Percentiles rank a stretch among this genome's conserved stretches.
These are phyloP conservation scores for Heloderma charlesbogerti DNA, from an alignment of 2,113 vertebrate species.

Conservation along the genomic window DNA sequence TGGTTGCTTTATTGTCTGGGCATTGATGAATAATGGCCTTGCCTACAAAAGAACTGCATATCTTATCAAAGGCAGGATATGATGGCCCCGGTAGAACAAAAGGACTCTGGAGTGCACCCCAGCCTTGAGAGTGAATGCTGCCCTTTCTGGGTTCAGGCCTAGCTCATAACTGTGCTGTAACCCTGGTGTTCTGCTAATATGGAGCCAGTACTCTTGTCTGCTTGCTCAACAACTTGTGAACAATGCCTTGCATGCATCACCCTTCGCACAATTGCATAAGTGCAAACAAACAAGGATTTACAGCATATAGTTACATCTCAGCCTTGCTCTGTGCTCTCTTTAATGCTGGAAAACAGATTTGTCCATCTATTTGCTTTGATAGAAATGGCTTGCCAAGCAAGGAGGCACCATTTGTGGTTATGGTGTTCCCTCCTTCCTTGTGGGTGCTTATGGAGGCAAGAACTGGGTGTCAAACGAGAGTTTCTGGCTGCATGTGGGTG, in stretches of 20 bases:
- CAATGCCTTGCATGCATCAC: neutral
- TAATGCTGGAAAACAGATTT: neutral
- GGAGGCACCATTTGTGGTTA: neutral
- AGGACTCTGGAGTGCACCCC: neutral
- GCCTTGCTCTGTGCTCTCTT: neutral
- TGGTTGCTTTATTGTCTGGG: too few relatives aligned
- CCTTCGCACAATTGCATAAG: neutral
- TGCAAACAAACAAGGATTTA: neutral
- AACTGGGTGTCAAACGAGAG: too few relatives aligned
- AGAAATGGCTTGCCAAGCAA: fast-evolving
- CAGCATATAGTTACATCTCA: neutral
- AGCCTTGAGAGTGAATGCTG: neutral
- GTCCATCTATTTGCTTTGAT: neutral
- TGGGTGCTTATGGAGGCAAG: neutral
- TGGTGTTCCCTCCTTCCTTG: neutral
- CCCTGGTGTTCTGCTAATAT: neutral
- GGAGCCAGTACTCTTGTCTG: neutral
- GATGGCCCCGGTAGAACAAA: neutral
- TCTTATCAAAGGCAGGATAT: neutral
- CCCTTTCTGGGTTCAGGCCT: neutral
- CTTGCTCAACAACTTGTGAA: neutral
- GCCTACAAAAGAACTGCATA: neutral
- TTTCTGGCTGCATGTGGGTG: neutral
- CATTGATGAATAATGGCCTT: neutral
- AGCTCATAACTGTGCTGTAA: neutral